Conservation (phyloP, 2,113 vertebrate species). For the Mastomys natalensis region DNA sequence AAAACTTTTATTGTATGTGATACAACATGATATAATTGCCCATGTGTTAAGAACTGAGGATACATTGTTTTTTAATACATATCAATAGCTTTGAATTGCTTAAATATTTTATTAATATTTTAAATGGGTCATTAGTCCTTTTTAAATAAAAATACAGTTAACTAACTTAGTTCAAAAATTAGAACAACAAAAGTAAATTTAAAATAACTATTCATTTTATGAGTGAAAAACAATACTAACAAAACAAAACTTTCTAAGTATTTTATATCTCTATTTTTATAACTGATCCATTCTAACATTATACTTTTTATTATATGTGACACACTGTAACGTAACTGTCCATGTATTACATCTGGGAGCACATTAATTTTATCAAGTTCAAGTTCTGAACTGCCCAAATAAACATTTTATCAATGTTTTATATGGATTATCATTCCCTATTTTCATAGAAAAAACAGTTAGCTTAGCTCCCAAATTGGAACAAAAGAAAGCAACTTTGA, state of each 20-base stretch:
- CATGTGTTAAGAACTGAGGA: not conserved
- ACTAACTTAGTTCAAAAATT: not conserved
- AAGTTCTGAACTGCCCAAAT: not conserved
- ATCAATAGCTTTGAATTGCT: not conserved
- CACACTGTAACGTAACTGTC: not conserved
- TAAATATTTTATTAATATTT: not conserved
- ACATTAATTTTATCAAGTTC: not conserved
- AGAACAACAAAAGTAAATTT: not conserved
- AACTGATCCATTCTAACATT: not conserved
- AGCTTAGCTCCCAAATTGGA: not conserved
- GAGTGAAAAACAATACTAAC: no score
- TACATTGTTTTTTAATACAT: not conserved
- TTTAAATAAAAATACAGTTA: not conserved
- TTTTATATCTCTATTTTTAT: not conserved
- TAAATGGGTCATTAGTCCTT: not conserved
- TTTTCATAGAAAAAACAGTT: not conserved
- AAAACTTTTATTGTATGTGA: not conserved
- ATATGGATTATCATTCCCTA: not conserved
- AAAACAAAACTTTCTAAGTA: not conserved
- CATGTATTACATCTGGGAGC: not conserved
- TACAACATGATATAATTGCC: not conserved
- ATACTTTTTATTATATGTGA: not conserved
- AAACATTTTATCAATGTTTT: not conserved
- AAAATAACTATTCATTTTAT: not conserved
- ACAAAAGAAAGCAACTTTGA: not conserved